Evolutionary conservation across 2,113 vertebrate species (phyloP), one percentile per base, ranked within the genome.

Genomic region (Salminus brasiliensis): DNA sequence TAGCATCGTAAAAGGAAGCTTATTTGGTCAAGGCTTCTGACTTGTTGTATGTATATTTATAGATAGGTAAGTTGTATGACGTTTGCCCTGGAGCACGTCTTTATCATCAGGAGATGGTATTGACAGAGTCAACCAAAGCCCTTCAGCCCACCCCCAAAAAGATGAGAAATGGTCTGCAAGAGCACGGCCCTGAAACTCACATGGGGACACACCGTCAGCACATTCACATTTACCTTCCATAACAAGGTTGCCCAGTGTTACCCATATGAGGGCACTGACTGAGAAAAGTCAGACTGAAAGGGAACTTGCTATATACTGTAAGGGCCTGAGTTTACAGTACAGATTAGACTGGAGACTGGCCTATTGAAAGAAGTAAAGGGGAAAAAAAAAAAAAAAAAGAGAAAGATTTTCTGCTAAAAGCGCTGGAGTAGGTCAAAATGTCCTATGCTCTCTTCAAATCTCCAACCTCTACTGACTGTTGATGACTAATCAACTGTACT

Each of bases 91-190:
- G 18, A n/a, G 8, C n/a, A n/a, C n/a, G 18, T 3, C 21, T 66
- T 66, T 11, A 1, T 3, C 9, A 1, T 3, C 63, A 39, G 36
- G 34, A 41, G 36, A 16, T n/a, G 5, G 21, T 41, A 4, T 18
- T 41, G 34, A 66, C 36, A 66, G 36, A 21, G 62, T 36, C 62
- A 34, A 65, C 15, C n/a, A 23, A n/a, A n/a, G 49, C 15, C 21
- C 15, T 53, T 53, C 1, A 23, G 49, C 9, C 23, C 34, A 36
- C 63, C 21, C n/a, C n/a, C n/a, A n/a, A n/a, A n/a, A n/a, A 23
- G 23, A 67, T 6, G n/a, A 67, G 65, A 67, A 43, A 67, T 11
- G n/a, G 25, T 21, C 3, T 67, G 32, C 63, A 66, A 66, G 63
- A 8, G 7, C n/a, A 25, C 23, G 6, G 36, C 65, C 36, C 65